phyloP scores from a whole-genome alignment of 2,888 invertebrate species.

The Andrena bicolor region DNA sequence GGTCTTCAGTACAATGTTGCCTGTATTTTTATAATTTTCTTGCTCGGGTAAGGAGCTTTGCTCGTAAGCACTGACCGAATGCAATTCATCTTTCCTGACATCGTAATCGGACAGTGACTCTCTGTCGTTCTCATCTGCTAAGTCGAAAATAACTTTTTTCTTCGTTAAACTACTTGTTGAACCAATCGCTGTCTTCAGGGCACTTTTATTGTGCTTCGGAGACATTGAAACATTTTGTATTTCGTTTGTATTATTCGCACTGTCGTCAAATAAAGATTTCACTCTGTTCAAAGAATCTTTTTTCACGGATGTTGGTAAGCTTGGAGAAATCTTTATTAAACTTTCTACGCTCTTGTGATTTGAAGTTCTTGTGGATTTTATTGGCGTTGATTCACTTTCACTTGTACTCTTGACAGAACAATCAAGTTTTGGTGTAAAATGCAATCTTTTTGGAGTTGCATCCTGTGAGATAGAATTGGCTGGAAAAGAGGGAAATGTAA shows the following conservation, averaged over 20 bases:
- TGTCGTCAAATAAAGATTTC: constrained; percentile 37
- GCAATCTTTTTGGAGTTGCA: neutral
- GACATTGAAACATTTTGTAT: constrained; percentile 68
- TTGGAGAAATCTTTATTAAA: constrained; percentile 29
- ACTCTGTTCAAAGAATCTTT: constrained; percentile 35
- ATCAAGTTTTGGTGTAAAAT: constrained; percentile 19
- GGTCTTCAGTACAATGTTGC: constrained; percentile 84
- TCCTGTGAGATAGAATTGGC: constrained; percentile 16
- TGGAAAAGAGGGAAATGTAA: constrained; percentile 29
- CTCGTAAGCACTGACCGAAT: constrained; percentile 85
- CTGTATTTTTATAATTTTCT: constrained; percentile 64
- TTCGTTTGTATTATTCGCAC: constrained; percentile 51
- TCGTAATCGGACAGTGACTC: constrained; percentile 70
- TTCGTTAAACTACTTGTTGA: constrained; percentile 87
- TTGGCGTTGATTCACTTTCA: constrained; percentile 3
- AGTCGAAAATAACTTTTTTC: constrained; percentile 89
- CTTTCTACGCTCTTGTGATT: constrained; percentile 22
- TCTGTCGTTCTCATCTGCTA: constrained; percentile 83
- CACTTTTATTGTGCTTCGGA: constrained; percentile 86
- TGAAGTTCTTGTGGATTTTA: constrained; percentile 2
- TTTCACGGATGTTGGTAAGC: constrained; percentile 31
- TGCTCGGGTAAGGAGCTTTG: constrained; percentile 77
- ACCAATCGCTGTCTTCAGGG: constrained; percentile 86
- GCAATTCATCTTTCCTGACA: constrained; percentile 76
- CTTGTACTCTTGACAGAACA: neutral